phyloP scores from a whole-genome alignment of 2,888 invertebrate genomes.

The Exocentrus adspersus region DNA sequence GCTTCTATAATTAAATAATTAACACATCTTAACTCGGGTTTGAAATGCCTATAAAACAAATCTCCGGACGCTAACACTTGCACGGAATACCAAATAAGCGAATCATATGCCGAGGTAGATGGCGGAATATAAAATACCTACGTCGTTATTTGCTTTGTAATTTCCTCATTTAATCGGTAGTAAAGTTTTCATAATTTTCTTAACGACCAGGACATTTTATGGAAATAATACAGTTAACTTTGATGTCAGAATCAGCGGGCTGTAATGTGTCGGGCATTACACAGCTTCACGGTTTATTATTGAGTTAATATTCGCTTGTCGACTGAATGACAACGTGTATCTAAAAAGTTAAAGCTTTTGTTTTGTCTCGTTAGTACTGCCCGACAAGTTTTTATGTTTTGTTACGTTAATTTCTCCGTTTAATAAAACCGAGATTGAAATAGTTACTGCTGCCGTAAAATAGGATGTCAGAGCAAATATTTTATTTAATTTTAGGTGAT shows the following conservation, averaged over 20 bases:
- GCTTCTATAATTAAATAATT: too few relatives aligned
- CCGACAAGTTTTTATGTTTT: too few relatives aligned
- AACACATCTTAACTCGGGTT: neutral
- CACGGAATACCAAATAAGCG: neutral
- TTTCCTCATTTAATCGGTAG: neutral
- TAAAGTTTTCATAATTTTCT: neutral
- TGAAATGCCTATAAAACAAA: neutral
- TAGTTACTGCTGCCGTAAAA: too few relatives aligned
- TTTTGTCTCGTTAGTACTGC: too few relatives aligned
- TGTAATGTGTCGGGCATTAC: neutral
- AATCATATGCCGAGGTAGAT: neutral
- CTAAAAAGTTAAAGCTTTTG: too few relatives aligned
- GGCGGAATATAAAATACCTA: neutral
- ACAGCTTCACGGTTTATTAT: constrained; percentile 3
- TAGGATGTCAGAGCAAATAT: too few relatives aligned
- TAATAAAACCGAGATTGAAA: too few relatives aligned
- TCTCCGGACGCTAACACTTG: neutral
- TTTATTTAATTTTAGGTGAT: too few relatives aligned
- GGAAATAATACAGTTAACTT: constrained; percentile 2
- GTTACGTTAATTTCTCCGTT: too few relatives aligned
- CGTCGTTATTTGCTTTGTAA: neutral
- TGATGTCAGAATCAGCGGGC: neutral
- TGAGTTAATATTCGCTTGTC: constrained; percentile 1
- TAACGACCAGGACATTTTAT: constrained; percentile 1
- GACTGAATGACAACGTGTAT: neutral